phyloP scores from a whole-genome alignment of 2,888 invertebrate species.

The Portevinia maculata region DNA sequence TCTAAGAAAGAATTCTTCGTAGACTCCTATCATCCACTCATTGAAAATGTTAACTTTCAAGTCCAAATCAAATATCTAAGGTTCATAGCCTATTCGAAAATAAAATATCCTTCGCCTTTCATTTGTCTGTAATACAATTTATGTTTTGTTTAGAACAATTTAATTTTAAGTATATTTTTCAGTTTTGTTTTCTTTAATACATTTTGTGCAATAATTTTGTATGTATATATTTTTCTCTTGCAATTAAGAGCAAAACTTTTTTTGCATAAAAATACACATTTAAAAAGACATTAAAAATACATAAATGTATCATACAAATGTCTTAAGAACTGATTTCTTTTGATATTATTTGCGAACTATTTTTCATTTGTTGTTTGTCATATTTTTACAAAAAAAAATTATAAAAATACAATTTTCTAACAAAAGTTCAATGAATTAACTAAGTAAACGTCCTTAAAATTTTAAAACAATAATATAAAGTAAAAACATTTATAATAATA shows the following conservation, averaged over 20 bases:
- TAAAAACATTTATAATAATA: conserved; percentile 51
- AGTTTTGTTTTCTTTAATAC: conserved; percentile 39
- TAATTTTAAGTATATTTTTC: conserved; percentile 57
- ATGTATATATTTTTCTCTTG: conserved; percentile 63
- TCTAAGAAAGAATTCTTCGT: no score
- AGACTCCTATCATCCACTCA: no score
- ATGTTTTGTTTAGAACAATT: conserved; percentile 63
- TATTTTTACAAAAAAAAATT: conserved; percentile 20
- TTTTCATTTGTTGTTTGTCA: conserved; percentile 35
- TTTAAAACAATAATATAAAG: conserved; percentile 37
- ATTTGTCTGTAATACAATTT: conserved; percentile 13
- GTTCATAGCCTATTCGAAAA: background rate
- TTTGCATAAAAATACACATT: conserved; percentile 37
- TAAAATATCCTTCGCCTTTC: background rate
- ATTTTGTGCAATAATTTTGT: conserved; percentile 72
- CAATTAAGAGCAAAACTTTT: conserved; percentile 28
- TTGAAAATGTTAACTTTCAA: no score
- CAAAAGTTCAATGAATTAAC: conserved; percentile 71
- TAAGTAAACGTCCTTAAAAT: conserved; percentile 70
- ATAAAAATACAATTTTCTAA: conserved; percentile 48
- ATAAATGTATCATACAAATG: conserved; percentile 51
- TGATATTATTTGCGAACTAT: conserved; percentile 37
- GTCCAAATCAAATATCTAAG: no score
- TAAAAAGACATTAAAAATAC: conserved; percentile 67
- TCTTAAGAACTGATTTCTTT: conserved; percentile 57